Base-by-base conservation (phyloP, 1,140 invertebrate genomes). In the Piezodorus guildinii region DNA sequence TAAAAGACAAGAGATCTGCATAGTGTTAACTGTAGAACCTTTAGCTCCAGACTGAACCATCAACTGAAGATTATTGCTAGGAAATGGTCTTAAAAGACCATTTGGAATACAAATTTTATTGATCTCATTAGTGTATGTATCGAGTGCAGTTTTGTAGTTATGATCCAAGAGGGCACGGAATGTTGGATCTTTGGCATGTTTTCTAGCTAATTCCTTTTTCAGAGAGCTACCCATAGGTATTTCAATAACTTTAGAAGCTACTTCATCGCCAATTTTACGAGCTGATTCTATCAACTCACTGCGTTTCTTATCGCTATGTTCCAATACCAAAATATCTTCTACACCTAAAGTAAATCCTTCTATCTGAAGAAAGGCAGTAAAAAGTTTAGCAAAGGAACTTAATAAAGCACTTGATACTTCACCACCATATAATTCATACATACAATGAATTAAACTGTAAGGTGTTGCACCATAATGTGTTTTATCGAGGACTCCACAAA, bases 11-110 rank as follows among this genome's bases (percentile, higher is more conserved):
- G 94, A 97, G 70, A 99, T 98, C 74, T 99, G 94, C 87, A 95
- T 93, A 70, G 90, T 91, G 73, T 98, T 98, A 0, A 97, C 94
- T 69, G 81, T 87, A 0, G 94, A 94, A 43, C 97, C 97, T 77
- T 99, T 99, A 0, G 97, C 96, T 56, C 97, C 97, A 15, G 96
- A 96, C 72, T 94, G 83, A 0, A 98, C 94, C 94, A 99, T 98
- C 58, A 99, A 74, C 73, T 98, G 95, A 3, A 99, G 80, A 78
- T 97, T 96, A 76, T 99, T 99, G 5, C 85, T 71, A 0, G 97
- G 95, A 73, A 98, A 99, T 66, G 85, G 83, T 66, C 86, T 85
- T 1, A 94, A 74, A 15, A 99, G 77, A 12, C 90, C 94, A 59
- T 79, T 76, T 3, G 90, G 86, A 60, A 98, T 77, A 74, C 91